Conservation (phyloP, 2,888 invertebrate species). For the Odontomyia ornata region DNA sequence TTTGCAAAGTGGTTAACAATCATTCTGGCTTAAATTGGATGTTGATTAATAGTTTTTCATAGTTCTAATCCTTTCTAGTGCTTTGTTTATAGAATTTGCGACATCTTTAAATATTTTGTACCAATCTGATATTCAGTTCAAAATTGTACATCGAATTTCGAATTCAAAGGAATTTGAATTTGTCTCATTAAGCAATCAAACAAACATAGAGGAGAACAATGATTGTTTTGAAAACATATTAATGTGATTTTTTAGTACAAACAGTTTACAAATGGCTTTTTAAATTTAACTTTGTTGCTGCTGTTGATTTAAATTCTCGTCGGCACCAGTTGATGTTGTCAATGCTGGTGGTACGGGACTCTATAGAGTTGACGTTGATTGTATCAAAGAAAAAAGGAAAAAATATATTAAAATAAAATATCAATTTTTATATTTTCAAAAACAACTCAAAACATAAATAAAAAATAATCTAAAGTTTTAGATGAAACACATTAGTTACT, state of each 20-base stretch:
- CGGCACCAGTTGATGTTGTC: constrained; percentile 70
- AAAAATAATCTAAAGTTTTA: neutral
- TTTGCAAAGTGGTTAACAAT: too few species aligned
- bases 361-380: constrained; percentile 62
- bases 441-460: constrained; percentile 10
- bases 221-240: constrained; percentile 48
- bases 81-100: too few species aligned
- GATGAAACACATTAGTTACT: too few species aligned
- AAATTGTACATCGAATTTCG: neutral
- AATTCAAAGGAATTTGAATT: neutral
- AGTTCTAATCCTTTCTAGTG: too few species aligned
- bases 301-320: constrained; percentile 77
- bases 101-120: too few species aligned
- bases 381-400: constrained; percentile 34
- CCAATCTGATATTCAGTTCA: too few species aligned
- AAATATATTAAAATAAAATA: constrained; percentile 52
- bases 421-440: constrained; percentile 53
- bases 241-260: constrained; percentile 36
- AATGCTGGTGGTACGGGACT: constrained; percentile 73
- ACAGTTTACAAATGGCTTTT: constrained; percentile 1
- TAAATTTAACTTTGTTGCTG: constrained; percentile 52
- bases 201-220: constrained; percentile 45
- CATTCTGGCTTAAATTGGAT: too few species aligned
- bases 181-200: constrained; percentile 1
- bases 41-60: too few species aligned